Evolutionary conservation across 2,797 vertebrate species (phyloP).

Genomic region (Pseudopleuronectes americanus): DNA sequence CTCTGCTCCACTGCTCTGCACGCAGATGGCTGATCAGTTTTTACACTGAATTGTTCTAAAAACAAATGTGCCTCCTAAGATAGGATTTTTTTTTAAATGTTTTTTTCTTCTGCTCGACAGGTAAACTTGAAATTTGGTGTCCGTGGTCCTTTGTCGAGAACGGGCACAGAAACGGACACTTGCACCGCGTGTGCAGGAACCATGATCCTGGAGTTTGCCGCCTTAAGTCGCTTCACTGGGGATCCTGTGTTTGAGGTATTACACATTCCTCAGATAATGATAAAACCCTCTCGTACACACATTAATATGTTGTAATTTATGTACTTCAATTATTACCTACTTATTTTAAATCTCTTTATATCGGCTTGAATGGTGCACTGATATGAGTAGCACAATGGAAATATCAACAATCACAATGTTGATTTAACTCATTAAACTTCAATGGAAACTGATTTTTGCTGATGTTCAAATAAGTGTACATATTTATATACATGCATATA

Average conservation of each 20-base stretch:
- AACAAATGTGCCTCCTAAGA: conserved; percentile 17
- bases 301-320: neutral
- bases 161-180: conserved; percentile 97
- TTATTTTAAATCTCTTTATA: too few species aligned
- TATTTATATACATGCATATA: too few species aligned
- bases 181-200: conserved; percentile 98
- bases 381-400: neutral
- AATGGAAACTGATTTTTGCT: neutral
- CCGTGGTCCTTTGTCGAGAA: conserved; percentile 93
- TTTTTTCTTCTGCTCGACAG: conserved; percentile 76
- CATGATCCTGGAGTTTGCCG: conserved; percentile 98
- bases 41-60: conserved; percentile 3
- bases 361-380: neutral
- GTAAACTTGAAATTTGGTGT: conserved; percentile 96
- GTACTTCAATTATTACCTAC: too few species aligned
- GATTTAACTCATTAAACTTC: neutral
- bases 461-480: too few species aligned
- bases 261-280: neutral
- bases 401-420: neutral
- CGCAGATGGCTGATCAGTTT: conserved; percentile 26
- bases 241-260: conserved; percentile 96
- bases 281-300: neutral
- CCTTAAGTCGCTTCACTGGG: conserved; percentile 96
- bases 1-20: conserved; percentile 34
- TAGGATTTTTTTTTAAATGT: neutral